Percentiles rank a stretch among this genome's conserved stretches.
Evolutionary conservation across 2,888 invertebrate genomes (phyloP).

Genomic region (Petrolisthes manimaculis): DNA sequence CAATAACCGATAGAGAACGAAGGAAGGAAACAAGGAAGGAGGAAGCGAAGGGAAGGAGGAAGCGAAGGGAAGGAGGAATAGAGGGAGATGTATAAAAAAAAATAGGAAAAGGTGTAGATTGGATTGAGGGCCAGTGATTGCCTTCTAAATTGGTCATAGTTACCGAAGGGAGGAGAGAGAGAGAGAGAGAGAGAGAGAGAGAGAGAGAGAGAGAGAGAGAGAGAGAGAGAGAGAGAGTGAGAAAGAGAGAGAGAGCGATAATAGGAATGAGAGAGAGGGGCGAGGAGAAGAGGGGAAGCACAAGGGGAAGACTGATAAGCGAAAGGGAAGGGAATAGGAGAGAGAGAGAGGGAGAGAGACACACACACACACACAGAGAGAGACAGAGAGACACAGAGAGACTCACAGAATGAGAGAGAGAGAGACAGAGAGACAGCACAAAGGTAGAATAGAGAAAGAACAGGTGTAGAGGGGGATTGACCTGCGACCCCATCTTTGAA

Average conservation of each 20-base stretch:
- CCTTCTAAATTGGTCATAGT: neutral
- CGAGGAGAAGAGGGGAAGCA: neutral
- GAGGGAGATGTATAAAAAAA: neutral
- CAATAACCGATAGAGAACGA: neutral
- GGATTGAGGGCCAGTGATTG: neutral
- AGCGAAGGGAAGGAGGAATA: neutral
- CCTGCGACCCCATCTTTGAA: neutral
- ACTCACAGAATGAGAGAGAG: neutral
- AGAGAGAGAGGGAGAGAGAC: too few species aligned
- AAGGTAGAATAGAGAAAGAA: neutral
- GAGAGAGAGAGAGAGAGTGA: conserved; percentile 3
- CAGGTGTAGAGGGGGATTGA: neutral
- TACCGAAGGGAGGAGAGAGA: neutral
- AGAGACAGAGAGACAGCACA: neutral
- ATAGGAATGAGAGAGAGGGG: neutral
- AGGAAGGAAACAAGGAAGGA: neutral
- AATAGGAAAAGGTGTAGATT: neutral
- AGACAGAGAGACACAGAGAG: neutral
- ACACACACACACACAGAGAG: too few species aligned
- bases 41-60: neutral
- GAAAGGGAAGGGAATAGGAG: neutral
- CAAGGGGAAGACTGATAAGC: neutral
- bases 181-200: neutral
- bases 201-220: neutral
- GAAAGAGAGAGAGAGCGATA: conserved; percentile 10